Evolutionary conservation across 2,113 vertebrate species (phyloP).

Genomic region (Megaleporinus macrocephalus): DNA sequence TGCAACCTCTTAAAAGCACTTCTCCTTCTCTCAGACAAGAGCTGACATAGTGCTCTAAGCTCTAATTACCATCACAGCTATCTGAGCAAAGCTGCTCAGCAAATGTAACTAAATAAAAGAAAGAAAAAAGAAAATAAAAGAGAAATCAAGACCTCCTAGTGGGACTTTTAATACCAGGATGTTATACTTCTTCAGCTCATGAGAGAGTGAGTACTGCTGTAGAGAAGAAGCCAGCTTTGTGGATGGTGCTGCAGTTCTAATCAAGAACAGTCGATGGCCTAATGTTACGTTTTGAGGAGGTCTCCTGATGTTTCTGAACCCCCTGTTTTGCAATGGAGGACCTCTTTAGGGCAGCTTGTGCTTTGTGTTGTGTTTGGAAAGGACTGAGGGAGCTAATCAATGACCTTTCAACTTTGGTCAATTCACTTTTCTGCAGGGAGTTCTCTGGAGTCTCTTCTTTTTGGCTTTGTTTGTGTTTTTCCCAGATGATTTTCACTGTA

Average conservation of each 20-base stretch:
- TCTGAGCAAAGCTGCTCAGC: neutral
- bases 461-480: conserved; percentile 17
- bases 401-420: conserved; percentile 28
- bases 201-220: conserved; percentile 31
- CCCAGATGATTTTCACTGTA: neutral
- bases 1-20: conserved; percentile 7
- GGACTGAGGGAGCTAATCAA: conserved; percentile 5
- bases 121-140: neutral
- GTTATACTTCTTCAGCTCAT: conserved; percentile 21
- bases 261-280: conserved; percentile 37
- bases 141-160: conserved; percentile 43
- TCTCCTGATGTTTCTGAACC: conserved; percentile 20
- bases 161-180: conserved; percentile 41
- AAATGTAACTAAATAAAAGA: neutral
- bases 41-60: neutral
- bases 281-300: conserved; percentile 17
- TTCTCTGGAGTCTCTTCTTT: conserved; percentile 24
- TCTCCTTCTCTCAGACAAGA: conserved; percentile 41
- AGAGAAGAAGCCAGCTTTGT: conserved; percentile 9
- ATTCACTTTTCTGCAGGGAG: conserved; percentile 22
- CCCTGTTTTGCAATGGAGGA: conserved; percentile 19
- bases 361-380: conserved; percentile 44
- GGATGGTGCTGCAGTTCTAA: conserved; percentile 37
- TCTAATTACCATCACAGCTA: conserved; percentile 44
- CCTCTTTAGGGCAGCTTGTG: conserved; percentile 9